A percentile compares a stretch with the other conserved stretches of the same genome.
Evolutionary conservation across 2,888 invertebrate species (phyloP).

Genomic region (Noctua pronuba): DNA sequence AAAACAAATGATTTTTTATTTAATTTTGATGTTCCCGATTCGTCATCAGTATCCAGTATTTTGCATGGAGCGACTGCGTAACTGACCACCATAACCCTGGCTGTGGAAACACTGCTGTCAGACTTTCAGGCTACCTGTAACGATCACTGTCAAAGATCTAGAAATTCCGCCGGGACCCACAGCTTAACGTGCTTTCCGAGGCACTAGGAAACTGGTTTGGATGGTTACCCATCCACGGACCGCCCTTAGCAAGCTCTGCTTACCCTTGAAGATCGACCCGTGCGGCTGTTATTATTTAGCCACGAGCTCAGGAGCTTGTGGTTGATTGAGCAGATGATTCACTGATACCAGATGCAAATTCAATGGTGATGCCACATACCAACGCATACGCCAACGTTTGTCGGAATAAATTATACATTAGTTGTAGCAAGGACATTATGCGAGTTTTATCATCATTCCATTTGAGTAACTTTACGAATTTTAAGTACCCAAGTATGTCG

Average conservation of each 20-base stretch:
- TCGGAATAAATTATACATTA: slow-evolving; percentile 56
- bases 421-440: slow-evolving; percentile 55
- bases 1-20: too few relatives aligned
- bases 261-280: not conserved
- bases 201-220: not conserved
- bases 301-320: not conserved
- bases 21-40: too few relatives aligned
- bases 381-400: slow-evolving; percentile 55
- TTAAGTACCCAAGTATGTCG: slow-evolving; percentile 37
- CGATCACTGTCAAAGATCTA: too few relatives aligned
- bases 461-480: slow-evolving; percentile 43
- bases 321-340: slow-evolving; percentile 20
- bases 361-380: slow-evolving; percentile 35
- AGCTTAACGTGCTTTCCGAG: too few relatives aligned
- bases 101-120: too few relatives aligned
- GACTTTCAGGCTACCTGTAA: too few relatives aligned
- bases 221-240: not conserved
- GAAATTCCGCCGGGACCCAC: too few relatives aligned
- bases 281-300: not conserved
- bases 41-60: too few relatives aligned
- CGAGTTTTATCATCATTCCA: slow-evolving; percentile 38
- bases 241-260: not conserved
- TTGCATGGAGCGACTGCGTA: too few relatives aligned
- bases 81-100: too few relatives aligned
- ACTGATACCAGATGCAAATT: slow-evolving; percentile 41